A percentile compares a stretch with the other conserved stretches of the same genome.
phyloP scores from a whole-genome alignment of 1,140 invertebrate species.

The Orussus abietinus region DNA sequence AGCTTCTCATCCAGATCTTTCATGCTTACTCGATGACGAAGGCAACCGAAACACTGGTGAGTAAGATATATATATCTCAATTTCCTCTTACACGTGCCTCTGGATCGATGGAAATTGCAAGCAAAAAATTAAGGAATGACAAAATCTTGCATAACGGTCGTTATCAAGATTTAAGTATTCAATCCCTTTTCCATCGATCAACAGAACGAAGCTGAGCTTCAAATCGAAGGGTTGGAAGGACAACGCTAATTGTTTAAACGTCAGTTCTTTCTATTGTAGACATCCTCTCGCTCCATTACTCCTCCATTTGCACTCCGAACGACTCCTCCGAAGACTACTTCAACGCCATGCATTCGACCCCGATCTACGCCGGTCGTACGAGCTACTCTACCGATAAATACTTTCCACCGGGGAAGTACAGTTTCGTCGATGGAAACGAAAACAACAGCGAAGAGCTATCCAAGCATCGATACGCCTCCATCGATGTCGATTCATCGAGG shows the following conservation, averaged over 20 bases:
- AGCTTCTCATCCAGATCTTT: conserved; percentile 35
- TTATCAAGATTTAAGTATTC: no score
- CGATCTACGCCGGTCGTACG: conserved; percentile 33
- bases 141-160: no score
- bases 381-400: conserved; percentile 30
- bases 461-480: conserved; percentile 26
- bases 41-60: conserved; percentile 36
- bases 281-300: conserved; percentile 44
- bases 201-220: neutral
- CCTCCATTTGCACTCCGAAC: conserved; percentile 33
- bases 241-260: conserved; percentile 5
- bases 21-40: conserved; percentile 39
- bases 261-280: conserved; percentile 29
- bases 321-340: conserved; percentile 43
- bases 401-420: conserved; percentile 32
- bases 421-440: conserved; percentile 41
- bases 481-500: conserved; percentile 31
- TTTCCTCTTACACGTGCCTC: no score
- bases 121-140: no score
- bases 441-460: conserved; percentile 28
- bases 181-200: no score
- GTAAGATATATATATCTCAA: no score
- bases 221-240: conserved; percentile 7
- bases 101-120: no score
- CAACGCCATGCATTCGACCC: conserved; percentile 40